Conservation (phyloP, 2,888 invertebrate species). For the Luperina testacea region DNA sequence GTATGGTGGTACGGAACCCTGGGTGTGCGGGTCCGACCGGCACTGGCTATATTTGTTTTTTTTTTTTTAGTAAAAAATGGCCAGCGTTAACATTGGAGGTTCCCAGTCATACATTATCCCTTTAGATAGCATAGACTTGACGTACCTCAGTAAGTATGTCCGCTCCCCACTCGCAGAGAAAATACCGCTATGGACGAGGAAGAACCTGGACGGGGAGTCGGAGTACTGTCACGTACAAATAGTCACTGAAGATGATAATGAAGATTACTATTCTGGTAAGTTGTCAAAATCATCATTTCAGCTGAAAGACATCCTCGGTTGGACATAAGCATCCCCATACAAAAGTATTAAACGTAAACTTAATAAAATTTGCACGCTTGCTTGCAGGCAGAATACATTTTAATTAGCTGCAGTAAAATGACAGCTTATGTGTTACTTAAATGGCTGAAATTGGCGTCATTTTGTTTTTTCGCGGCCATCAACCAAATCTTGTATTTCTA, state of each 20-base stretch:
- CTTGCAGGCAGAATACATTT: too few relatives aligned
- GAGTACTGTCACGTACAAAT: conserved; percentile 33
- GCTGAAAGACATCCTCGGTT: too few relatives aligned
- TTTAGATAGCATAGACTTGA: conserved; percentile 41
- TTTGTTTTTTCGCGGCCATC: too few relatives aligned
- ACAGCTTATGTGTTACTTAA: too few relatives aligned
- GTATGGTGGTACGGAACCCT: not conserved
- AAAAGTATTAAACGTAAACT: too few relatives aligned
- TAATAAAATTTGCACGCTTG: too few relatives aligned
- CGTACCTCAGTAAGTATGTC: conserved; percentile 24
- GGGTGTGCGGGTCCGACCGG: too few relatives aligned
- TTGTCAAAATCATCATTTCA: not conserved
- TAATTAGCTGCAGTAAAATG: too few relatives aligned
- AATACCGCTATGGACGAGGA: conserved; percentile 36
- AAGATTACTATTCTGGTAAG: conserved; percentile 43
- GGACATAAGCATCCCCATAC: too few relatives aligned
- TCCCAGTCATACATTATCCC: conserved; percentile 5
- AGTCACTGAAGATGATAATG: not conserved
- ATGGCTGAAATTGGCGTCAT: too few relatives aligned
- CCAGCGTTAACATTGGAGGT: not conserved
- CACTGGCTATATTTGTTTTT: too few relatives aligned
- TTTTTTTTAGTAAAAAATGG: conserved; percentile 8
- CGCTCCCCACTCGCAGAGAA: not conserved
- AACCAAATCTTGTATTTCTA: too few relatives aligned
- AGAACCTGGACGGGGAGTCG: conserved; percentile 26